Evolutionary conservation across 2,888 invertebrate genomes (phyloP), one percentile per base, ranked within the genome.

Genomic region (Pseudococcus longispinus): DNA sequence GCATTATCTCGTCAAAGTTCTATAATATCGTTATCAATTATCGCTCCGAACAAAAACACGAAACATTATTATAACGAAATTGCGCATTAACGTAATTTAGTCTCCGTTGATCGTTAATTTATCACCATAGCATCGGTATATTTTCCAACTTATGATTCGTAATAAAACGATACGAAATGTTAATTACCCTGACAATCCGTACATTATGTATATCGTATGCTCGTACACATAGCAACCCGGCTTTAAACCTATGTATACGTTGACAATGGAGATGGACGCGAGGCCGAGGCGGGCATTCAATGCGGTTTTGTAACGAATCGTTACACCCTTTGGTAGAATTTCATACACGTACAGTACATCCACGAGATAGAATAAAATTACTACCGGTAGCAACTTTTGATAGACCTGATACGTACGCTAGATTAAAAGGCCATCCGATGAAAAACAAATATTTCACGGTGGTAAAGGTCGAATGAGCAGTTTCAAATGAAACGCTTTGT

Each of bases 401-500:
- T 80, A 80, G 77, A 80, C 70, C 70, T 70, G 70, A 70, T 70
- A 70, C 77, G 77, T 80, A 80, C 77, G 77, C 77, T 80, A 80
- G 77, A 80, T 80, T 80, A 80, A 80, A 80, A 80, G 77, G 77
- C 77, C 77, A 80, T 80, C 77, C 37, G 77, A 80, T 80, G 77
- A 42, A 80, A 80, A 80, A 80, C 77, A 80, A 80, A 80, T 80
- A 80, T 80, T 80, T 80, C 77, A 80, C 42, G 37, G 77, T 42
- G 26, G 77, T 80, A 80, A 80, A 80, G 77, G 77, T 80, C 77
- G 42, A 42, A 80, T 42, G 77, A 37, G 42, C 37, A 80, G 77
- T 80, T 70, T 29, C 70, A 70, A 70, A 70, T 70, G 70, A 70
- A 70, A 80, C 77, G 37, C 77, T 80, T 80, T 80, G 77, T 80